Percentiles rank a stretch among this genome's conserved stretches.
These are phyloP conservation scores for Gambusia yucatana DNA, from an alignment of 2,797 vertebrate genomes.

Conservation along the genomic window DNA sequence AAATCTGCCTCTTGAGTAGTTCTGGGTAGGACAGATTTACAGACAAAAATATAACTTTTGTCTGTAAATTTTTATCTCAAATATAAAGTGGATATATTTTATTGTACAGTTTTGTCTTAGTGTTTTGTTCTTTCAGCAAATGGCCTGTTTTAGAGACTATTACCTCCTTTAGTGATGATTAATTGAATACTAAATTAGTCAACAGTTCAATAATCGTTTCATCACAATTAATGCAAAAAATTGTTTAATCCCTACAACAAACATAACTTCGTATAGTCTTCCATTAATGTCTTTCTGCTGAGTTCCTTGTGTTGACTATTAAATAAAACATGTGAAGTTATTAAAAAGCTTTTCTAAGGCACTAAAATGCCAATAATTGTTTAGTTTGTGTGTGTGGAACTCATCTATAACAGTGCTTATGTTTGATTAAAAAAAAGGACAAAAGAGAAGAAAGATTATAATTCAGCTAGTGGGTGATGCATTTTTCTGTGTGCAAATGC, in stretches of 20 bases:
- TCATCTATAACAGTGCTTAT: background rate
- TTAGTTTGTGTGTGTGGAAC: background rate
- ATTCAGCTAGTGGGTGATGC: slow-evolving; percentile 7
- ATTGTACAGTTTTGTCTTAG: too few relatives aligned
- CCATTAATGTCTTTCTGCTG: background rate
- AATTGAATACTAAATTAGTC: too few relatives aligned
- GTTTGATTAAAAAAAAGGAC: background rate
- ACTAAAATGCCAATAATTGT: background rate
- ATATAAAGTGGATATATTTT: too few relatives aligned
- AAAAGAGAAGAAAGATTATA: background rate
- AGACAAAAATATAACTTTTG: too few relatives aligned
- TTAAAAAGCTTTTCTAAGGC: background rate
- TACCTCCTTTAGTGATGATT: too few relatives aligned
- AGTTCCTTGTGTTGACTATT: background rate
- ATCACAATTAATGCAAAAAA: too few relatives aligned
- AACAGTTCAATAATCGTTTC: too few relatives aligned
- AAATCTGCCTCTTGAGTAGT: too few relatives aligned
- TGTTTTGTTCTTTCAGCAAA: too few relatives aligned
- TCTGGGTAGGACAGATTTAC: too few relatives aligned
- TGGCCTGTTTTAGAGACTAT: too few relatives aligned
- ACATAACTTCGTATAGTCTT: background rate
- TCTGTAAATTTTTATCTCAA: too few relatives aligned
- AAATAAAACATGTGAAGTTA: background rate
- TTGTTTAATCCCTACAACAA: background rate
- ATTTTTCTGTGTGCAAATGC: slow-evolving; percentile 16